phyloP scores from a whole-genome alignment of 2,113 vertebrate genomes.

The Sylvilagus bachmani region DNA sequence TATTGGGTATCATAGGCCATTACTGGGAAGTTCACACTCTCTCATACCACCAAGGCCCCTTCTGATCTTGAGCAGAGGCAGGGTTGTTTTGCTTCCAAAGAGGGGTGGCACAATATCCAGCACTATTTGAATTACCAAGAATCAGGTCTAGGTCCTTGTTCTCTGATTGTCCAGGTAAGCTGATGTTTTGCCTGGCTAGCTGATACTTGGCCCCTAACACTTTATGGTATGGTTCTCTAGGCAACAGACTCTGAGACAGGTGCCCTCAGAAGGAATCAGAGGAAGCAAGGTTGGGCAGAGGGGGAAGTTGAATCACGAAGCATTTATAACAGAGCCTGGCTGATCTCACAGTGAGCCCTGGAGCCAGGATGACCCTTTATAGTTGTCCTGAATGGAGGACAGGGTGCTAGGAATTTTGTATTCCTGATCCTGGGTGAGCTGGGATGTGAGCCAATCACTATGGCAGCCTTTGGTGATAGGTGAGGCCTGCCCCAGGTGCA shows the following conservation, averaged over 20 bases:
- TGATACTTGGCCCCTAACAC: background rate
- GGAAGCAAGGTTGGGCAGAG: background rate
- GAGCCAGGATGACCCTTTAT: background rate
- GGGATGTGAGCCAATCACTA: background rate
- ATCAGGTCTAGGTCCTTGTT: background rate
- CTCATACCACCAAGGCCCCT: background rate
- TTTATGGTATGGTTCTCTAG: background rate
- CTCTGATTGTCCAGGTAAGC: background rate
- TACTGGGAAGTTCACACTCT: background rate
- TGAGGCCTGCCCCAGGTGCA: background rate
- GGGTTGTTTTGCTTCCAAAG: background rate
- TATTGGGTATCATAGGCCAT: background rate
- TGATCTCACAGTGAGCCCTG: background rate
- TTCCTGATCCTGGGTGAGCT: background rate
- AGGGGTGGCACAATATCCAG: background rate
- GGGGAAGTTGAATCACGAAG: background rate
- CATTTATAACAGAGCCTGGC: background rate
- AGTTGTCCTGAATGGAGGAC: background rate
- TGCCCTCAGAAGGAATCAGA: background rate
- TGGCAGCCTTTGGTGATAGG: background rate
- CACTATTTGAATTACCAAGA: background rate
- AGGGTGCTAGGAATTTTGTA: background rate
- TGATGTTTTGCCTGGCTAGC: background rate
- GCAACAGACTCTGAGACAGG: background rate
- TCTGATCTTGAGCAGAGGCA: background rate